phyloP scores from a whole-genome alignment of 2,888 invertebrate species.

The Stenodema calcarata region DNA sequence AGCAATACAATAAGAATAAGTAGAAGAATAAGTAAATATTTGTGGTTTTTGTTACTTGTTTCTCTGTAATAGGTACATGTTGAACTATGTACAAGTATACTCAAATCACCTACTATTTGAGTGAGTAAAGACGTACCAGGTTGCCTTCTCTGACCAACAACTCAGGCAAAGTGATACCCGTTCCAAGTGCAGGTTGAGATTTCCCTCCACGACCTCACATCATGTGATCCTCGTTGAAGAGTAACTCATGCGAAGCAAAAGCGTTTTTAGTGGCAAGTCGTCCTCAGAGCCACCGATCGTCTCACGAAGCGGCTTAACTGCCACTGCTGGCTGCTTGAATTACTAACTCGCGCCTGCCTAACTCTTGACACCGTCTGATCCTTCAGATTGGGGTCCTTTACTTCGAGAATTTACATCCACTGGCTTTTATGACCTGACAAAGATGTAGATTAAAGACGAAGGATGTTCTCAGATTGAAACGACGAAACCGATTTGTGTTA shows the following conservation, averaged over 20 bases:
- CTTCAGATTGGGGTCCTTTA: constrained; percentile 4
- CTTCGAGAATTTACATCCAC: constrained; percentile 19
- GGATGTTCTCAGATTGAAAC: not conserved
- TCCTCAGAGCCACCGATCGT: not conserved
- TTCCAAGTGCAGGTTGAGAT: no score
- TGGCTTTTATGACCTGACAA: not conserved
- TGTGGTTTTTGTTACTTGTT: no score
- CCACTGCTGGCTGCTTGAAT: constrained; percentile 5
- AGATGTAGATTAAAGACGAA: constrained; percentile 1
- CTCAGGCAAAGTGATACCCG: no score
- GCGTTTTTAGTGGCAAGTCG: not conserved
- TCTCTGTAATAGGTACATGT: no score
- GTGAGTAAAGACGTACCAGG: no score
- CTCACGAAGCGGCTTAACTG: not conserved
- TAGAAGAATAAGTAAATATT: no score
- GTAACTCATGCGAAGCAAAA: not conserved
- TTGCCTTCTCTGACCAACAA: no score
- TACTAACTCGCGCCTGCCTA: constrained; percentile 4
- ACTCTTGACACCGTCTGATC: not conserved
- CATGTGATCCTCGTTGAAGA: not conserved
- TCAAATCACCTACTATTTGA: no score
- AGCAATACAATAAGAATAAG: no score
- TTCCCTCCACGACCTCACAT: no score
- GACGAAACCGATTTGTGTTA: not conserved
- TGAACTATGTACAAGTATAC: no score